Conservation (phyloP, 1,140 invertebrate species). For the Polyergus mexicanus region DNA sequence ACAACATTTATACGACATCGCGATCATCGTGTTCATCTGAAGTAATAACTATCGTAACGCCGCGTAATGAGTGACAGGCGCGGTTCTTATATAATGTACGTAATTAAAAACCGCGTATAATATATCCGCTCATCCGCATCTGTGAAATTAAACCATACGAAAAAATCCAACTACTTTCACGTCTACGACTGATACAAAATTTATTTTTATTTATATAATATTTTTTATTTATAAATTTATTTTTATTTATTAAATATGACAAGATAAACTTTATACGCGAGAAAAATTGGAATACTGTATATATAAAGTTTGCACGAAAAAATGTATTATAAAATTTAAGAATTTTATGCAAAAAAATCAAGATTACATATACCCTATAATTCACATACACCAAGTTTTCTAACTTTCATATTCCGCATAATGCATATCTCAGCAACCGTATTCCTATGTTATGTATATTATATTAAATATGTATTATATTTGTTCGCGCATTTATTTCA, state of each 20-base stretch:
- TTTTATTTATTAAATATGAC: background rate
- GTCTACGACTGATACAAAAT: constrained; percentile 4
- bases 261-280: background rate
- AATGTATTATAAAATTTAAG: background rate
- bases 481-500: background rate
- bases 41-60: constrained; percentile 2
- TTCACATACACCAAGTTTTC: constrained; percentile 13
- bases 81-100: background rate
- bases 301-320: constrained; percentile 3
- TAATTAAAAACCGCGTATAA: background rate
- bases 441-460: background rate
- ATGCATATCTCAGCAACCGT: background rate
- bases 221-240: no score
- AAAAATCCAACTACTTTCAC: constrained; percentile 21
- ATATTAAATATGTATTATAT: constrained; percentile 5
- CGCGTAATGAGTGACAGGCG: background rate
- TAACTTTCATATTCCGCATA: constrained; percentile 37
- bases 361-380: background rate
- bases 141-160: background rate
- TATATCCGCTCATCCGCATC: constrained; percentile 9
- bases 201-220: background rate
- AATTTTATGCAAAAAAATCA: background rate
- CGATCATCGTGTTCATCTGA: background rate
- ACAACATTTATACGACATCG: constrained; percentile 12
- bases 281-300: background rate